phyloP scores from a whole-genome alignment of 2,797 vertebrate genomes.

The Babyrousa celebensis region DNA sequence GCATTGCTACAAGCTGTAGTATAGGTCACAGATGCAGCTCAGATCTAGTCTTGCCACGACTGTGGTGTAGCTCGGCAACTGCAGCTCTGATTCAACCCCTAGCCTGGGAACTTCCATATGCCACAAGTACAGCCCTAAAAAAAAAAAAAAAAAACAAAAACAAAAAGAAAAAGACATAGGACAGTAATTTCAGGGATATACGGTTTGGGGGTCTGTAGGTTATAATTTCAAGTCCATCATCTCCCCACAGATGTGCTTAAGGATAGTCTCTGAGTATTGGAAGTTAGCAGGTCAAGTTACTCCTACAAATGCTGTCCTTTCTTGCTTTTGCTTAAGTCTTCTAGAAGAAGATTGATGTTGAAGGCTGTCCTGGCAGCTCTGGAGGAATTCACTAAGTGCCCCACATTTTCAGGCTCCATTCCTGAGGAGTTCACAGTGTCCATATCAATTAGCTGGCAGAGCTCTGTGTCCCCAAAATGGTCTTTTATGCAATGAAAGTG shows the following conservation, averaged over 20 bases:
- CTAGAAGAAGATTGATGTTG: constrained; percentile 75
- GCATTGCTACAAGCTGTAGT: no score
- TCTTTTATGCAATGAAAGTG: constrained; percentile 80
- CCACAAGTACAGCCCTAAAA: no score
- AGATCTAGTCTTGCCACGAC: no score
- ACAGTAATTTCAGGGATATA: background rate
- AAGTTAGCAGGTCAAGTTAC: constrained; percentile 11
- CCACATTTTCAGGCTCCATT: constrained; percentile 83
- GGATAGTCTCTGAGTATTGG: background rate
- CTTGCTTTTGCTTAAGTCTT: constrained; percentile 72
- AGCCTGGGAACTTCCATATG: no score
- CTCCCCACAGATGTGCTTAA: background rate
- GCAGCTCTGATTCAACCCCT: no score
- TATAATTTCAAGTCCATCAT: constrained; percentile 23
- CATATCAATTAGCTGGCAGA: constrained; percentile 85
- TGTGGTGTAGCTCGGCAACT: no score
- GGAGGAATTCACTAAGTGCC: constrained; percentile 82
- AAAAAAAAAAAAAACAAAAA: no score
- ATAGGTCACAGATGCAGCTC: no score
- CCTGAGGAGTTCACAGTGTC: constrained; percentile 82
- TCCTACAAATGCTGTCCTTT: constrained; percentile 50
- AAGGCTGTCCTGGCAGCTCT: constrained; percentile 73
- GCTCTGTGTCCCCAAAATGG: constrained; percentile 77
- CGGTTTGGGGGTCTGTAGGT: background rate
- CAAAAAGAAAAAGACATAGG: no score